Conservation (phyloP, 2,113 vertebrate species). For the Crotalus horridus region DNA sequence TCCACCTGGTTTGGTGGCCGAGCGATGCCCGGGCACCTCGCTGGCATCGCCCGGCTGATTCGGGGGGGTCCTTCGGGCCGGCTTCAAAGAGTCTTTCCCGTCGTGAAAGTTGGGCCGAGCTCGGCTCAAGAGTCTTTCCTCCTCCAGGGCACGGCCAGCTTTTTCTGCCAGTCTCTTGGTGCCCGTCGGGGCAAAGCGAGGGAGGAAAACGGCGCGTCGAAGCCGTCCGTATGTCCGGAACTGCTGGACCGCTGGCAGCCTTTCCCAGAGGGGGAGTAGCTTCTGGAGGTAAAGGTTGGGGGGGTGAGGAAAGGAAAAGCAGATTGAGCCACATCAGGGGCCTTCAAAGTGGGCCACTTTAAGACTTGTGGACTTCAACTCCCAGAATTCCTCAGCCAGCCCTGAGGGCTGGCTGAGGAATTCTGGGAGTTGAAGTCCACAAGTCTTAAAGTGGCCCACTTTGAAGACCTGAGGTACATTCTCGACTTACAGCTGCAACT, state of each 20-base stretch:
- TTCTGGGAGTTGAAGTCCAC: too few relatives aligned
- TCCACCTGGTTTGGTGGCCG: rapidly evolving
- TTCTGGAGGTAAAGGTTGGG: neutral
- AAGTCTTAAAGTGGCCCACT: too few relatives aligned
- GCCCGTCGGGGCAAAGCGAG: neutral
- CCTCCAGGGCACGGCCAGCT: neutral
- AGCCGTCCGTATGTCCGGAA: rapidly evolving
- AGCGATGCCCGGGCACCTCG: rapidly evolving
- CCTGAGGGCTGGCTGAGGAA: too few relatives aligned
- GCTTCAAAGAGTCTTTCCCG: neutral
- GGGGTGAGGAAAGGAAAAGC: too few relatives aligned
- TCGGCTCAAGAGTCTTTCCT: neutral
- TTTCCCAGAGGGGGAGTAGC: too few relatives aligned
- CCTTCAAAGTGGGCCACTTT: too few relatives aligned
- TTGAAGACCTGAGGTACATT: too few relatives aligned
- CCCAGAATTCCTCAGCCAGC: too few relatives aligned
- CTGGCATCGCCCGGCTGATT: rapidly evolving
- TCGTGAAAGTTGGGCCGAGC: too few relatives aligned
- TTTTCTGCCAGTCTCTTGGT: neutral
- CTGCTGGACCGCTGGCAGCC: neutral
- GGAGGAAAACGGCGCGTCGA: neutral
- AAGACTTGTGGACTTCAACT: too few relatives aligned
- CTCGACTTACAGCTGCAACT: too few relatives aligned
- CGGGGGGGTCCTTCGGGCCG: rapidly evolving
- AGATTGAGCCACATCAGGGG: too few relatives aligned